Conservation (phyloP, 2,888 invertebrate genomes). For the Heliconius aoede region DNA sequence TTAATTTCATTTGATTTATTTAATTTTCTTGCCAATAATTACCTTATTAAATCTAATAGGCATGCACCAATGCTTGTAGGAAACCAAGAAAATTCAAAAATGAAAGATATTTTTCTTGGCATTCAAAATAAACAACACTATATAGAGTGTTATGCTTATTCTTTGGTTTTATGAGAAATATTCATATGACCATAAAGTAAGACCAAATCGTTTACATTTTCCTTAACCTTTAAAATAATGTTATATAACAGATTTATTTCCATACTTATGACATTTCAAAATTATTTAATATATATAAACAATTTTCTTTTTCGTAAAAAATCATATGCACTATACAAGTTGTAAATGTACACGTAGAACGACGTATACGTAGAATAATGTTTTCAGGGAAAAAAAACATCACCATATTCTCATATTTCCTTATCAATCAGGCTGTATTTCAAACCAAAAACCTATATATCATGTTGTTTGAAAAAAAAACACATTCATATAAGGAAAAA, state of each 20-base stretch:
- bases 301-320: background rate
- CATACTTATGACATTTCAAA: background rate
- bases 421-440: background rate
- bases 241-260: background rate
- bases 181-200: background rate
- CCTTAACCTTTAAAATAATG: background rate
- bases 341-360: background rate
- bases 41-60: background rate
- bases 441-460: background rate
- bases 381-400: background rate
- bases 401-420: background rate
- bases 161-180: background rate
- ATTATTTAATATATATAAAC: constrained; percentile 4
- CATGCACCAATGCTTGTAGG: background rate
- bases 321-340: background rate
- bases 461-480: background rate
- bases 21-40: too few relatives aligned
- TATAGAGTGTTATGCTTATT: background rate
- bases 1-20: too few relatives aligned
- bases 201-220: background rate
- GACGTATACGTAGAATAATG: background rate
- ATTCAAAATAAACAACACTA: background rate
- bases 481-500: background rate
- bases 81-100: background rate
- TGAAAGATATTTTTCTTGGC: background rate